These are phyloP conservation scores for Syrista parreyssii DNA, from an alignment of 2,888 invertebrate genomes.

Conservation along the genomic window DNA sequence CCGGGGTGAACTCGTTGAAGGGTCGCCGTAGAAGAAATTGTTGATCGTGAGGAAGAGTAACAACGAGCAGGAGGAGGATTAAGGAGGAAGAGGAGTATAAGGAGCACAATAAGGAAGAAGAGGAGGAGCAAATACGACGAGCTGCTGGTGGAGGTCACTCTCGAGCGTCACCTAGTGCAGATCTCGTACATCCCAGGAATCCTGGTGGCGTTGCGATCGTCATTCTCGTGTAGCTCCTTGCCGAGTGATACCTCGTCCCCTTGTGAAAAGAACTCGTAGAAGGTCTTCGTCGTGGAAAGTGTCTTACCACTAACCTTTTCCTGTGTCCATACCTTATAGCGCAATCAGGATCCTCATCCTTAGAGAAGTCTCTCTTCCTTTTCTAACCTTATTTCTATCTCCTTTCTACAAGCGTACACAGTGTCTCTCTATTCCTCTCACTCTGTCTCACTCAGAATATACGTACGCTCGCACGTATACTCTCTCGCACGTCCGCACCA, in stretches of 20 bases:
- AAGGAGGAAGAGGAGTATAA: not conserved
- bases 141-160: conserved; percentile 31
- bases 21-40: not conserved
- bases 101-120: conserved; percentile 28
- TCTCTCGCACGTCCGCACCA: not conserved
- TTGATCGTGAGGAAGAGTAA: not conserved
- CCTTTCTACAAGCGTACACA: conserved; percentile 12
- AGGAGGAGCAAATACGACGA: not conserved
- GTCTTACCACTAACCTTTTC: not conserved
- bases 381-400: not conserved
- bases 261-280: not conserved
- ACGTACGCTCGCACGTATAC: not conserved
- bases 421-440: conserved; percentile 16
- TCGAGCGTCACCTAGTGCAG: conserved; percentile 35
- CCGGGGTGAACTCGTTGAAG: not conserved
- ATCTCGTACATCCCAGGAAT: not conserved
- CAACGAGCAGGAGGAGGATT: not conserved
- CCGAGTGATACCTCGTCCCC: not conserved
- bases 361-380: not conserved
- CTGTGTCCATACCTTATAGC: not conserved
- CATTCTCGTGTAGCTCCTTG: not conserved
- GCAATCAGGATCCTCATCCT: not conserved
- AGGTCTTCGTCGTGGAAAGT: not conserved
- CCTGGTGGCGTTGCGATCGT: not conserved
- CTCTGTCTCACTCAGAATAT: not conserved